These are phyloP conservation scores for Terrapene triunguis DNA, from an alignment of 2,113 vertebrate genomes.

Conservation along the genomic window DNA sequence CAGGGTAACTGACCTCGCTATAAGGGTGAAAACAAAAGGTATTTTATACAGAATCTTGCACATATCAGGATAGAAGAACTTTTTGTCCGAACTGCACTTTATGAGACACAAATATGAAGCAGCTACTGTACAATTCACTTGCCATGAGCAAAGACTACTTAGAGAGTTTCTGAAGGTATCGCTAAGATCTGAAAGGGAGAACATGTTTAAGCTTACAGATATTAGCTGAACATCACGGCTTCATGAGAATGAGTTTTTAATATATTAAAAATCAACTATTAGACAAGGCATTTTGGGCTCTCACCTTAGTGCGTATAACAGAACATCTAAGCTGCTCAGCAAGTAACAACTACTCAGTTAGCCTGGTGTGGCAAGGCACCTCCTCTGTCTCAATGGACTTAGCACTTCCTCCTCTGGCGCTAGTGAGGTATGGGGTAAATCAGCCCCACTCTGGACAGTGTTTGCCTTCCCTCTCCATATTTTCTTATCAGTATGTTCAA, in stretches of 20 bases:
- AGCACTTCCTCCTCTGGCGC: no score
- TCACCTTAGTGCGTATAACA: fast-evolving
- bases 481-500: no score
- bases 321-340: neutral
- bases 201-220: neutral
- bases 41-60: neutral
- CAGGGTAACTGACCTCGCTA: conserved; percentile 29
- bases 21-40: conserved; percentile 28
- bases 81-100: neutral
- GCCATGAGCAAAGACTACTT: neutral
- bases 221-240: fast-evolving
- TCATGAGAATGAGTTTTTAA: neutral
- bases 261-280: neutral
- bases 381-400: no score
- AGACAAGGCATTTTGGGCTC: neutral
- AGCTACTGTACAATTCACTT: neutral
- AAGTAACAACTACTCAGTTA: neutral
- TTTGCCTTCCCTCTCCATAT: no score
- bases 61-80: neutral
- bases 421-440: no score
- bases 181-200: neutral
- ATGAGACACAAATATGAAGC: neutral
- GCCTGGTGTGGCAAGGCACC: neutral
- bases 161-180: neutral
- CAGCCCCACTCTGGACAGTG: no score